Conservation (phyloP, 2,888 invertebrate species). For the Sycophila texana region DNA sequence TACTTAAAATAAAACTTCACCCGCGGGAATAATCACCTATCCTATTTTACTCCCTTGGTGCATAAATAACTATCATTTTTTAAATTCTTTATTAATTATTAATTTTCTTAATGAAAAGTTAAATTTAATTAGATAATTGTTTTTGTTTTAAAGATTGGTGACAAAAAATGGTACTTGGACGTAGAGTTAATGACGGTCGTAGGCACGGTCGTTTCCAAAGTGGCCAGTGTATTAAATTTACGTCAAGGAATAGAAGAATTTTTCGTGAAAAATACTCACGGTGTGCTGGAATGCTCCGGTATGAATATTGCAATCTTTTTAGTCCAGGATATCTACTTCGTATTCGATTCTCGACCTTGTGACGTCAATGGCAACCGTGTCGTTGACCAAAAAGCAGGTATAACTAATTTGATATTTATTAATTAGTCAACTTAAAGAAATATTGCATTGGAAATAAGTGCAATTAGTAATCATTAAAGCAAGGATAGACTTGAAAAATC, state of each 20-base stretch:
- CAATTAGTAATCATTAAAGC: no score
- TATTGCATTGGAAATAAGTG: no score
- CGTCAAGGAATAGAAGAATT: slow-evolving; percentile 68
- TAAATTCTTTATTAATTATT: no score
- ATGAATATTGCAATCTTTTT: slow-evolving; percentile 78
- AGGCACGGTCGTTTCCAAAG: slow-evolving; percentile 68
- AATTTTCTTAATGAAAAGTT: no score
- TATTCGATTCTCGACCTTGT: slow-evolving; percentile 79
- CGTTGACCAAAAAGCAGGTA: slow-evolving; percentile 44
- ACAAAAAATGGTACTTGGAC: slow-evolving; percentile 62
- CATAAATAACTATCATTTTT: no score
- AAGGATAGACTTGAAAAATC: no score
- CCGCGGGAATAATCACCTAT: no score
- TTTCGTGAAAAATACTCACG: slow-evolving; percentile 66
- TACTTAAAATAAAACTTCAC: no score
- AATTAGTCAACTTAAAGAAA: no score
- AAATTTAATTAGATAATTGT: slow-evolving; percentile 1
- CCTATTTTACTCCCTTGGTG: no score
- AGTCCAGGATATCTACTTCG: slow-evolving; percentile 78
- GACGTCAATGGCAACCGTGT: slow-evolving; percentile 68
- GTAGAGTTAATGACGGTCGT: slow-evolving; percentile 68
- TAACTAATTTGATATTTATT: not conserved
- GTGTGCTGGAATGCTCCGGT: slow-evolving; percentile 67
- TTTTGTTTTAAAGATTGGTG: slow-evolving; percentile 60
- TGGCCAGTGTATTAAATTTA: slow-evolving; percentile 63